These are phyloP conservation scores for Henicopernis longicauda DNA, from an alignment of 2,113 vertebrate genomes.

Conservation along the genomic window DNA sequence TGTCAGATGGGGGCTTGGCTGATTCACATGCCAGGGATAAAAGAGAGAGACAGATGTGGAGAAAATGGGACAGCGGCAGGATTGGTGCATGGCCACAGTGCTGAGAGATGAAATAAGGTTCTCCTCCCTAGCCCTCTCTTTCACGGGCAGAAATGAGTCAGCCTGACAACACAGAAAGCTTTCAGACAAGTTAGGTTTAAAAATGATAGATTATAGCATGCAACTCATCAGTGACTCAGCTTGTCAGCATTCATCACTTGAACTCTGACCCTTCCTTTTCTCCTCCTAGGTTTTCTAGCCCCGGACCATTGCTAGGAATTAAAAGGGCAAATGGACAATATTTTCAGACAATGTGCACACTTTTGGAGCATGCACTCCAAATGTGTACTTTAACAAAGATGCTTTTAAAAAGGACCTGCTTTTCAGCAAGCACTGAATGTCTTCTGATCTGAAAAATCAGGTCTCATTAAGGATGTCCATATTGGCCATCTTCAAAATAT, in stretches of 20 bases:
- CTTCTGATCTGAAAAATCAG: neutral
- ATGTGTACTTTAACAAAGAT: neutral
- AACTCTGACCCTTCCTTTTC: conserved; percentile 1
- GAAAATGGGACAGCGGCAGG: neutral
- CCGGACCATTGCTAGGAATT: neutral
- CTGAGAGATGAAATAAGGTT: neutral
- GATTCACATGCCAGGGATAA: neutral
- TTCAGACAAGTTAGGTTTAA: neutral
- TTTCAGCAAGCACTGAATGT: neutral
- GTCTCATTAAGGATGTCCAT: neutral
- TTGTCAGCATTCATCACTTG: neutral
- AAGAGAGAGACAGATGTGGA: neutral
- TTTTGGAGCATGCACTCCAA: neutral
- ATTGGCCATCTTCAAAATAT: neutral
- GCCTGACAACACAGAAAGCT: neutral
- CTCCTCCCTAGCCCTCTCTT: neutral
- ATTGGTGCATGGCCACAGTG: neutral
- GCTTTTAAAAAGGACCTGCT: neutral
- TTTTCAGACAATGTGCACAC: neutral
- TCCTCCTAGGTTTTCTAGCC: neutral
- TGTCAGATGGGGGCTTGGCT: neutral
- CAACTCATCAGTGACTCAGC: conserved; percentile 4
- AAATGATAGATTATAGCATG: conserved; percentile 6
- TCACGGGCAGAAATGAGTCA: conserved; percentile 14
- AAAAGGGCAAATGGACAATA: neutral